These are phyloP conservation scores for Drosophila subsilvestris DNA, from an alignment of 2,888 invertebrate species.

Conservation along the genomic window DNA sequence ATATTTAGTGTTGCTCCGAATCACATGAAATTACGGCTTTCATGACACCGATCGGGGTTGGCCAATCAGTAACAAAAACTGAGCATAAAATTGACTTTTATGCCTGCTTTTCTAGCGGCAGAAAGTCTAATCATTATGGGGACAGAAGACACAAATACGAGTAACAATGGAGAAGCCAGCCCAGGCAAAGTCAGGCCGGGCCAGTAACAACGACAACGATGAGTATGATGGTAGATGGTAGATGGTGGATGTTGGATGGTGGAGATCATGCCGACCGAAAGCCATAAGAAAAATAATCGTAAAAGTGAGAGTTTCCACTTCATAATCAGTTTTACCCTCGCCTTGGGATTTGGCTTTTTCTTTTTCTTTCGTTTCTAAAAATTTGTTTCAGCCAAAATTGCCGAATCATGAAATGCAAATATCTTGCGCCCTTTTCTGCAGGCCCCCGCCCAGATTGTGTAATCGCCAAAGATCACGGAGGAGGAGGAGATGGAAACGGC, in stretches of 20 bases:
- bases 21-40: constrained; percentile 51
- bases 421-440: constrained; percentile 46
- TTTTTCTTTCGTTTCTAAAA: constrained; percentile 35
- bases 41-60: constrained; percentile 59
- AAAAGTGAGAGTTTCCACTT: constrained; percentile 81
- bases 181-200: constrained; percentile 13
- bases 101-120: constrained; percentile 65
- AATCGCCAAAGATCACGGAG: constrained; percentile 47
- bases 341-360: constrained; percentile 18
- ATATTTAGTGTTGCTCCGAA: constrained; percentile 77
- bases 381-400: constrained; percentile 4
- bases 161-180: constrained; percentile 55
- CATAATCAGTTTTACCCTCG: constrained; percentile 63
- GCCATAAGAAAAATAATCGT: constrained; percentile 76
- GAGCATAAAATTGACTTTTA: constrained; percentile 77
- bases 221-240: constrained; percentile 23
- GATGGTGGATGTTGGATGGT: constrained; percentile 35
- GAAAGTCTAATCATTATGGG: constrained; percentile 74
- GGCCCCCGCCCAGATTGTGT: constrained; percentile 68
- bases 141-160: constrained; percentile 61
- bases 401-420: constrained; percentile 62
- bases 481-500: constrained; percentile 2
- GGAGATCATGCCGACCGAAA: constrained; percentile 69
- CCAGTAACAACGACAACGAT: constrained; percentile 2
- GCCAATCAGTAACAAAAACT: constrained; percentile 73